Evolutionary conservation across 2,888 invertebrate species (phyloP).

Genomic region (Timema podura): DNA sequence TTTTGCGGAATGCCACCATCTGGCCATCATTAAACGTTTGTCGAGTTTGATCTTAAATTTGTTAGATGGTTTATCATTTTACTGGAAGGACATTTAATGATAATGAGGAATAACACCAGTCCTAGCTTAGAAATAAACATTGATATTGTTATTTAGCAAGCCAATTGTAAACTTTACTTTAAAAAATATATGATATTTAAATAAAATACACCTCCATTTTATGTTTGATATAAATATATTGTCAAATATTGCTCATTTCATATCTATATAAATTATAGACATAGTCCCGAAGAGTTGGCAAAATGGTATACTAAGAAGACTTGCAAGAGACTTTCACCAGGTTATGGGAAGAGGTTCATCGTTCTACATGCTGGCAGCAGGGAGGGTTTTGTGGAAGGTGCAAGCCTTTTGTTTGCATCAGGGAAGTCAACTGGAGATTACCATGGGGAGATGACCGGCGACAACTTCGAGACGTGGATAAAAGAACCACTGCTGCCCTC

Average conservation of each 20-base stretch:
- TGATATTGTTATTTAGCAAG: neutral
- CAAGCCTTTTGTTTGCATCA: neutral
- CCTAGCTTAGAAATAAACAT: no score
- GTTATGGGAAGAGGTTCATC: neutral
- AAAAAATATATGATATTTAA: neutral
- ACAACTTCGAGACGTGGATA: constrained; percentile 1
- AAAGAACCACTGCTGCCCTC: neutral
- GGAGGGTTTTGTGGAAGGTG: neutral
- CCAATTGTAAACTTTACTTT: no score
- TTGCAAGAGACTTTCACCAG: neutral
- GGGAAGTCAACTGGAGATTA: neutral
- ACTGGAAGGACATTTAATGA: no score
- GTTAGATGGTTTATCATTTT: no score
- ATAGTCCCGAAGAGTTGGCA: neutral
- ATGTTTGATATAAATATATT: neutral
- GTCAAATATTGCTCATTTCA: neutral
- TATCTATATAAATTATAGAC: neutral
- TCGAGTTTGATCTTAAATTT: no score
- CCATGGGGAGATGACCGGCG: constrained; percentile 4
- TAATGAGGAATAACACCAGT: no score
- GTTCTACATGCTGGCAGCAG: constrained; percentile 1
- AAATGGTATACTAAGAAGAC: neutral
- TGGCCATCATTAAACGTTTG: no score
- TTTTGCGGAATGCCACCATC: no score
- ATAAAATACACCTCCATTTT: neutral